Base-by-base conservation (phyloP, 37 sponge, comb jelly and placozoan genomes). In the Aphrocallistes beatrix region DNA sequence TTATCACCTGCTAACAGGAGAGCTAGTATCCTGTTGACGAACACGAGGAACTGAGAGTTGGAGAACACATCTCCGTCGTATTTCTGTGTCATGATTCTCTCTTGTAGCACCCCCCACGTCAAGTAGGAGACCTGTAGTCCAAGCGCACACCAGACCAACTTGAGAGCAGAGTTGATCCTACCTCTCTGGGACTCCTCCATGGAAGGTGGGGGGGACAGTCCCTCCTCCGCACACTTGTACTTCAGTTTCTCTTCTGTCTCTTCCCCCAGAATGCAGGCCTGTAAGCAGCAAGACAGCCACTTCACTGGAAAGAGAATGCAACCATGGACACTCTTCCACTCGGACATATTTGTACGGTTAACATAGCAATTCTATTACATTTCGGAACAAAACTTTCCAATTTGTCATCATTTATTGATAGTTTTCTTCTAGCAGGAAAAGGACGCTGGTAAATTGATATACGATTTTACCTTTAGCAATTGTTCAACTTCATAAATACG, bases 41-140 rank as follows among this genome's bases (percentile, higher is more conserved):
- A 97, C 38, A 97, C 98, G 1, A 97, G 91, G 84, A 97, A 97
- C 75, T 97, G 98, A 0, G 98, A 97, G 82, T 97, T 88, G 19
- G 82, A 86, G 87, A 97, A 97, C 21, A 51, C 45, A 32, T 90
- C 90, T 1, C 95, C 98, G 36, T 88, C 95, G 88, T 97, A 97
- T 1, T 84, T 42, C 38, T 60, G 81, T 23, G 95, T 97, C 98
- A 97, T 97, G 21, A 97, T 88, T 51, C 95, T 83, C 87, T 97
- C 98, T 91, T 93, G 86, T 21, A 97, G 86, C 37, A 94, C 89
- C 23, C 98, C 98, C 98, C 98, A 97, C 28, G 90, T 93, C 23
- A 97, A 85, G 82, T 93, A 97, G 21, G 93, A 86, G 34, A 37
- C 87, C 83, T 97, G 98, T 8, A 97, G 91, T 10, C 94, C 98